Evolutionary conservation across 2,797 vertebrate species (phyloP).

Genomic region (Moxostoma hubbsi): DNA sequence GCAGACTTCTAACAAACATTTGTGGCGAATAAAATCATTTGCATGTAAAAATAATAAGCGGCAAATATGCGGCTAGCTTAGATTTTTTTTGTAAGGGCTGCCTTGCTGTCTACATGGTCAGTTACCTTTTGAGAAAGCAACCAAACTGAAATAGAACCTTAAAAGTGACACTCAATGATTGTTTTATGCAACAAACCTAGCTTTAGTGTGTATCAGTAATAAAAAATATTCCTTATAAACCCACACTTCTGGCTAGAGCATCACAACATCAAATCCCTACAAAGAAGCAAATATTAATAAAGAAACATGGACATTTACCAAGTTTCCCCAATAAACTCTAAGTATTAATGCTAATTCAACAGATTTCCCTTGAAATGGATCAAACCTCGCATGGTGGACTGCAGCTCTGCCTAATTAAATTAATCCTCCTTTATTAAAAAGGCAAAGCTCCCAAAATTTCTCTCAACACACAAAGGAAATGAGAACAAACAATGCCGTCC

Average conservation of each 20-base stretch:
- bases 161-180: neutral
- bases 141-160: too few species aligned
- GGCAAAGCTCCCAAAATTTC: constrained; percentile 18
- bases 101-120: too few species aligned
- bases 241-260: neutral
- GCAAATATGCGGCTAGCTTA: too few species aligned
- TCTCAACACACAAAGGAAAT: constrained; percentile 27
- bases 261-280: neutral
- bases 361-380: constrained; percentile 3
- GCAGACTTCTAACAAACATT: too few species aligned
- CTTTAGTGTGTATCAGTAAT: neutral
- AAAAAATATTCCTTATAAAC: neutral
- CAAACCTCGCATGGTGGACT: constrained; percentile 12
- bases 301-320: constrained; percentile 30
- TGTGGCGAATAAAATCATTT: too few species aligned
- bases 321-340: constrained; percentile 28
- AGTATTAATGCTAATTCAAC: constrained; percentile 30
- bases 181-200: neutral
- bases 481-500: constrained; percentile 18
- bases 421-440: constrained; percentile 43
- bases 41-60: too few species aligned
- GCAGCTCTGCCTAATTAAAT: constrained; percentile 35
- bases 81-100: too few species aligned
- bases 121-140: too few species aligned
- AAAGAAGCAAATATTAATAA: constrained; percentile 18